Percentiles rank a stretch among this genome's conserved stretches.
phyloP scores from a whole-genome alignment of 2,888 invertebrate species.

The Drosophila nr. perissopoda region DNA sequence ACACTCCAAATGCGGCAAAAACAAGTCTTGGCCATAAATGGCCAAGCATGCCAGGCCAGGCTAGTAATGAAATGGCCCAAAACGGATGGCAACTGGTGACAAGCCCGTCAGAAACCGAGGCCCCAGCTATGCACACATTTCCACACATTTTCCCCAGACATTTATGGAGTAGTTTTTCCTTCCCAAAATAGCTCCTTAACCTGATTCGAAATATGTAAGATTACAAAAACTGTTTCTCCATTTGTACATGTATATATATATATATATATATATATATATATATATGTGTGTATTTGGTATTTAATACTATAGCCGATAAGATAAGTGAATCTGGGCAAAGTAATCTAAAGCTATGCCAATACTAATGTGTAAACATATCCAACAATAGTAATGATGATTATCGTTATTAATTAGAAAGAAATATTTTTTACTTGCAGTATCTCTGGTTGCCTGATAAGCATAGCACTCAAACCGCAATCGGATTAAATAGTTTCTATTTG shows the following conservation, averaged over 20 bases:
- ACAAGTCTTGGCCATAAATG: slow-evolving; percentile 21
- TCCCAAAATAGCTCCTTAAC: neutral
- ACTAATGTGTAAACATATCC: neutral
- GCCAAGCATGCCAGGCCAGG: neutral
- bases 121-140: neutral
- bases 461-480: neutral
- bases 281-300: neutral
- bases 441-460: neutral
- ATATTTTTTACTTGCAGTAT: neutral
- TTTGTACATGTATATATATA: neutral
- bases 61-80: neutral
- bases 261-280: neutral
- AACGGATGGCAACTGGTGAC: slow-evolving; percentile 5
- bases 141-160: neutral
- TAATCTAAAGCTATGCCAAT: neutral
- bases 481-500: neutral
- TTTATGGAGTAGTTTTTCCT: neutral
- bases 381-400: neutral
- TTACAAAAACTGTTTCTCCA: neutral
- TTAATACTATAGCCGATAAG: neutral
- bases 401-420: neutral
- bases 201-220: neutral
- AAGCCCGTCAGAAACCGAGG: slow-evolving; percentile 23
- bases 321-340: neutral
- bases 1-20: slow-evolving; percentile 21